These are phyloP conservation scores for Coturnix japonica DNA, from an alignment of 2,113 vertebrate species.

Conservation along the genomic window DNA sequence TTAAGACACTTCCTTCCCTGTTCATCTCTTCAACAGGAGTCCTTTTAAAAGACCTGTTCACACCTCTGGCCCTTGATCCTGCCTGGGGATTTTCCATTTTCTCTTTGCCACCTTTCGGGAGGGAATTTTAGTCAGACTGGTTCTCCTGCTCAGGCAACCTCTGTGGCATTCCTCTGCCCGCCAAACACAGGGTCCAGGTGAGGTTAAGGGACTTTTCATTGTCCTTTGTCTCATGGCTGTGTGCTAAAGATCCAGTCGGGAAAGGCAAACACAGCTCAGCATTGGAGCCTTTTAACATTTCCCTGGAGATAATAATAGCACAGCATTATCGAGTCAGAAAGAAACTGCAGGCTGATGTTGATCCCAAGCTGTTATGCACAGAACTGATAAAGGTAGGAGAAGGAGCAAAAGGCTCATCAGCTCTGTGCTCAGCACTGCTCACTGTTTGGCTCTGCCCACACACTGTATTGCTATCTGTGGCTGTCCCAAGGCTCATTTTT, in stretches of 20 bases:
- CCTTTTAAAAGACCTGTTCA: background rate
- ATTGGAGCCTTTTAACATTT: background rate
- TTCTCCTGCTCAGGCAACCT: background rate
- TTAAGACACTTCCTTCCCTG: background rate
- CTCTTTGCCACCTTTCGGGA: background rate
- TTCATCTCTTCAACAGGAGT: background rate
- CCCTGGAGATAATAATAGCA: background rate
- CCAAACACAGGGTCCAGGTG: background rate
- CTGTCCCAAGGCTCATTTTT: background rate
- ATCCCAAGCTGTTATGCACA: background rate
- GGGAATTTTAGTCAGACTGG: background rate
- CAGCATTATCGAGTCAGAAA: background rate
- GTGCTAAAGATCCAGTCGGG: background rate
- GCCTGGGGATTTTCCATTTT: slow-evolving; percentile 2
- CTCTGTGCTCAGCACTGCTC: background rate
- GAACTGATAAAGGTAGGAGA: background rate
- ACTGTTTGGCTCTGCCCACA: background rate
- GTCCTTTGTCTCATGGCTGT: background rate
- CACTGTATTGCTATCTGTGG: background rate
- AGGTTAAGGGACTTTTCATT: background rate
- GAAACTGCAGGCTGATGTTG: background rate
- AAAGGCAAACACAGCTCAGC: slow-evolving; percentile 33
- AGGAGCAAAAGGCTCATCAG: background rate
- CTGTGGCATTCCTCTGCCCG: background rate
- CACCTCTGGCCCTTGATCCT: background rate